These are phyloP conservation scores for Crotalus horridus DNA, from an alignment of 2,113 vertebrate species.

Conservation along the genomic window DNA sequence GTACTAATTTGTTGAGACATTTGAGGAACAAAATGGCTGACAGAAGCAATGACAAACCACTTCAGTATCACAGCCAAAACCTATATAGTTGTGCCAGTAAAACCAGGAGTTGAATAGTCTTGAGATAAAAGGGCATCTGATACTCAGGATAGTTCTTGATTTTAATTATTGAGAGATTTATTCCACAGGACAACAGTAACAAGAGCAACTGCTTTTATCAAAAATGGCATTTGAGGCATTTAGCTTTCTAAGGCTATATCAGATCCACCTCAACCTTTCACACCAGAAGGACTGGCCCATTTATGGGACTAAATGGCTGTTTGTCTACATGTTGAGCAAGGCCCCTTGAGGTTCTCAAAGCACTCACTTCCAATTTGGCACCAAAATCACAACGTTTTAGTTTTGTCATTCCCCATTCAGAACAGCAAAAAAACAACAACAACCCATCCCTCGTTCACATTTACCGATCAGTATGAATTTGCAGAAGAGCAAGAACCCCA, in stretches of 20 bases:
- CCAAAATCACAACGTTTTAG: not conserved
- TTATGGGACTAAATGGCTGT: not conserved
- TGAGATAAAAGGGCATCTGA: not conserved
- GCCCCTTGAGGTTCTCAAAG: not conserved
- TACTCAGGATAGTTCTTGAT: not conserved
- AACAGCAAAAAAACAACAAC: not conserved
- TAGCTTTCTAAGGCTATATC: too few relatives aligned
- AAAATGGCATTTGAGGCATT: not conserved
- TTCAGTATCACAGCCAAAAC: not conserved
- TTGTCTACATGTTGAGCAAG: not conserved
- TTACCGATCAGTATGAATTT: not conserved
- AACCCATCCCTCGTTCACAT: not conserved
- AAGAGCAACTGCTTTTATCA: not conserved
- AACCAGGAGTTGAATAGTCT: not conserved
- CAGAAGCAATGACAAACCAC: not conserved
- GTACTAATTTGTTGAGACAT: not conserved
- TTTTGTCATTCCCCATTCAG: constrained; percentile 6
- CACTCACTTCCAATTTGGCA: not conserved
- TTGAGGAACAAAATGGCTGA: not conserved
- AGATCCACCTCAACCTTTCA: not conserved
- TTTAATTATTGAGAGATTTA: not conserved
- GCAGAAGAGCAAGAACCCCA: not conserved
- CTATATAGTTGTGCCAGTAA: not conserved
- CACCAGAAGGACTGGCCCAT: not conserved
- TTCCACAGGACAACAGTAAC: not conserved